phyloP scores from a whole-genome alignment of 2,888 invertebrate species.

The Caenorhabditis sp. region DNA sequence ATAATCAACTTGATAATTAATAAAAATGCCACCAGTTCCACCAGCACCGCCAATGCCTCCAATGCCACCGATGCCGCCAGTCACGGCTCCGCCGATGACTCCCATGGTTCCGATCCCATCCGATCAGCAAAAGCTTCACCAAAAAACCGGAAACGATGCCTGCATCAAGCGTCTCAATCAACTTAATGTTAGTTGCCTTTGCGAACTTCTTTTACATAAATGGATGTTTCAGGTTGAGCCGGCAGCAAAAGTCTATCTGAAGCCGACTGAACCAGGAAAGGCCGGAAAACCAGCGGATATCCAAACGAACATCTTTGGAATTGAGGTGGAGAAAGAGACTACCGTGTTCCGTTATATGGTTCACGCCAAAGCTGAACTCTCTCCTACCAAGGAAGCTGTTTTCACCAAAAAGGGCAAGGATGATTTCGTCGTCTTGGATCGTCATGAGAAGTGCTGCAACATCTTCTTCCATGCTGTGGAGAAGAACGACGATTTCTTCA shows the following conservation, averaged over 20 bases:
- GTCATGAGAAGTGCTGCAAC: constrained; percentile 59
- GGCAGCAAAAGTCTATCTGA: constrained; percentile 11
- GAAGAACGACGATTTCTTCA: constrained; percentile 60
- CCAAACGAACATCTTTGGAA: constrained; percentile 67
- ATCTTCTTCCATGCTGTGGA: constrained; percentile 52
- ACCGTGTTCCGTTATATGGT: constrained; percentile 58
- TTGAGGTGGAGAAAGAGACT: constrained; percentile 55
- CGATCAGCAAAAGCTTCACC: constrained; percentile 16
- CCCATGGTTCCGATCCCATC: constrained; percentile 22
- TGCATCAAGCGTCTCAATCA: constrained; percentile 46
- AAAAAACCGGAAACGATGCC: constrained; percentile 27
- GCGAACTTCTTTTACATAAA: not conserved
- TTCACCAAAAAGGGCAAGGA: constrained; percentile 71
- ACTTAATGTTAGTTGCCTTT: constrained; percentile 4
- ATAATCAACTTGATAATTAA: constrained; percentile 7
- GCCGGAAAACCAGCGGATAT: constrained; percentile 15
- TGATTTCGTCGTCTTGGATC: constrained; percentile 62
- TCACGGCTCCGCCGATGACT: constrained; percentile 49
- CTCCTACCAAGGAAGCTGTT: constrained; percentile 36
- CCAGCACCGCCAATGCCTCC: constrained; percentile 54
- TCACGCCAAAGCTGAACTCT: constrained; percentile 40
- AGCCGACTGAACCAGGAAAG: constrained; percentile 13
- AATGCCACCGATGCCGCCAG: constrained; percentile 52
- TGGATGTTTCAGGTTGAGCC: constrained; percentile 7
- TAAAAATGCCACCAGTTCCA: constrained; percentile 33